phyloP scores from a whole-genome alignment of 2,113 vertebrate species.

The Dryoscopus gambensis region DNA sequence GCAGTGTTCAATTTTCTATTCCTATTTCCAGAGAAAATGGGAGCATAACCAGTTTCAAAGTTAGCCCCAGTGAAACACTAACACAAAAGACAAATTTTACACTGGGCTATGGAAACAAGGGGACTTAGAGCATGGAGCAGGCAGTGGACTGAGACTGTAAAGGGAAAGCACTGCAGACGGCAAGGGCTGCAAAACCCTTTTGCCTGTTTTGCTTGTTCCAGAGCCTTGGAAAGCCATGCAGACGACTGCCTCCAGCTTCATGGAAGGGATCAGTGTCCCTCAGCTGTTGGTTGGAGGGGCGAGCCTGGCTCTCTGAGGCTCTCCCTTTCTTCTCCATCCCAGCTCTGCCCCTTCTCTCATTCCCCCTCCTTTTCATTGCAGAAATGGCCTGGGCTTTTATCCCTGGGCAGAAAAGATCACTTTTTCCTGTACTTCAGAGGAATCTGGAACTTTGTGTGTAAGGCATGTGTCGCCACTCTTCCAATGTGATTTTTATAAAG shows the following conservation, averaged over 20 bases:
- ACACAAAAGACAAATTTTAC: neutral
- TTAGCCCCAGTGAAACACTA: neutral
- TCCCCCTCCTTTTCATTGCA: neutral
- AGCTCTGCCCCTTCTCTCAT: neutral
- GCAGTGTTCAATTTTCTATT: neutral
- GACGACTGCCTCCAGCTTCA: neutral
- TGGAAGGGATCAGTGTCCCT: neutral
- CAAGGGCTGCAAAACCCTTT: neutral
- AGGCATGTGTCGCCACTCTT: neutral
- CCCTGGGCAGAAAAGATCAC: neutral
- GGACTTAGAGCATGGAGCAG: neutral
- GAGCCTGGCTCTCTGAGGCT: neutral
- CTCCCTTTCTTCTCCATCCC: neutral
- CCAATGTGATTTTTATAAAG: neutral
- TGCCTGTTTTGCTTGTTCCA: neutral
- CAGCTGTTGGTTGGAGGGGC: neutral
- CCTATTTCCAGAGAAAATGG: neutral
- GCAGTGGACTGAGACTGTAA: neutral
- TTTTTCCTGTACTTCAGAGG: neutral
- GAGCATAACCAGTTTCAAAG: neutral
- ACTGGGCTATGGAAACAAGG: neutral
- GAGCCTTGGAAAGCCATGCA: neutral
- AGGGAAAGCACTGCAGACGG: neutral
- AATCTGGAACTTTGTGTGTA: neutral
- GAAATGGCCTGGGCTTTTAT: neutral